Conservation (phyloP, 2,113 vertebrate species). For the Microtus ochrogaster region DNA sequence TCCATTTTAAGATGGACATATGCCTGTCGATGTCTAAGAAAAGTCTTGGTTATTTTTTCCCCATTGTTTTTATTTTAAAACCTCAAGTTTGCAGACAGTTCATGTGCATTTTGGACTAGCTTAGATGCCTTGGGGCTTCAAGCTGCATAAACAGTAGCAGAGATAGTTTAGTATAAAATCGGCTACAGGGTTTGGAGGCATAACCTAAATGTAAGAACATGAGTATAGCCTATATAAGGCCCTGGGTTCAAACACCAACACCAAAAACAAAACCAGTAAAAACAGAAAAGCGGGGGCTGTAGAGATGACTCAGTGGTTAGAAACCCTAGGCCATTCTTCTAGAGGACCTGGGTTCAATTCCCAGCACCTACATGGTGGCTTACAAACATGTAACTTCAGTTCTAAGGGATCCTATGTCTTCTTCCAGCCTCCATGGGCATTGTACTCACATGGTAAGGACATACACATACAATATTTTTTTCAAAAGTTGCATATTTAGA, state of each 20-base stretch:
- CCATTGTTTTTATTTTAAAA: constrained; percentile 6
- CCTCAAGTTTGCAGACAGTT: background rate
- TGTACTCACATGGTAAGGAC: too few relatives aligned
- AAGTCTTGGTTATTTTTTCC: background rate
- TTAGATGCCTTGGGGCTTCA: background rate
- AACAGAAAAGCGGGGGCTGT: background rate
- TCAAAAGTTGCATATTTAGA: background rate
- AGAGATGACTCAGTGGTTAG: background rate
- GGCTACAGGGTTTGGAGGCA: background rate
- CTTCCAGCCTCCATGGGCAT: too few relatives aligned
- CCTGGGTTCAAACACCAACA: background rate
- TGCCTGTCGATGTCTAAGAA: background rate
- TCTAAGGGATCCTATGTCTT: too few relatives aligned
- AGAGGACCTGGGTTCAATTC: background rate
- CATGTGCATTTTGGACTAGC: background rate
- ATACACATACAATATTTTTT: background rate
- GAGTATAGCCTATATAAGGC: background rate
- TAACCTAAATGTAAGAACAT: background rate
- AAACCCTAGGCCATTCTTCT: background rate
- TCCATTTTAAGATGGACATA: too few relatives aligned
- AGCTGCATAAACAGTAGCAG: constrained; percentile 28
- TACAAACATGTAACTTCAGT: too few relatives aligned
- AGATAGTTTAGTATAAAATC: constrained; percentile 37
- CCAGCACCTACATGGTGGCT: too few relatives aligned
- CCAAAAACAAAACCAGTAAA: background rate